Conservation (phyloP, 2,797 vertebrate genomes). For the Holocentrus rufus region DNA sequence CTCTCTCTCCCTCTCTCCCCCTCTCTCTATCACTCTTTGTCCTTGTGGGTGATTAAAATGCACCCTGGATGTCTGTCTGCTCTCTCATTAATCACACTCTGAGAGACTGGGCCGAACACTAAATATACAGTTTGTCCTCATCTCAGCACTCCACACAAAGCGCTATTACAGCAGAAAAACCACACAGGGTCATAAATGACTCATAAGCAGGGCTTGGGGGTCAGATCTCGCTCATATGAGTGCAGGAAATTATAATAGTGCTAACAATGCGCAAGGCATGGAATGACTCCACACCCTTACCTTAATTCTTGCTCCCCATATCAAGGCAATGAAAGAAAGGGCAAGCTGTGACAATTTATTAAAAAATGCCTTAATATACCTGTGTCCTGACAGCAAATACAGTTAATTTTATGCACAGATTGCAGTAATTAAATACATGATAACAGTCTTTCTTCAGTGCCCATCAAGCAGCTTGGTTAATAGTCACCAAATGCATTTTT, state of each 20-base stretch:
- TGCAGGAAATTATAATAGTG: constrained; percentile 23
- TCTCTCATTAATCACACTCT: constrained; percentile 73
- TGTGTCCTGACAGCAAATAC: too few relatives aligned
- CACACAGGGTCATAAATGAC: constrained; percentile 65
- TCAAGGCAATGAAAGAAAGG: not conserved
- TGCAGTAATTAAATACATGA: too few relatives aligned
- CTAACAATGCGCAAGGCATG: not conserved
- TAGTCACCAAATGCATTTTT: too few relatives aligned
- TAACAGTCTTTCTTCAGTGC: not conserved
- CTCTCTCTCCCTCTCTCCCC: constrained; percentile 44
- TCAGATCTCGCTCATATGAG: constrained; percentile 13
- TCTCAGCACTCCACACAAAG: constrained; percentile 68
- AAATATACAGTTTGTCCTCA: constrained; percentile 78
- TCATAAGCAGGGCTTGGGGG: constrained; percentile 34
- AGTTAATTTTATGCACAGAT: too few relatives aligned
- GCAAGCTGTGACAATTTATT: too few relatives aligned
- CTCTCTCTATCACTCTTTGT: constrained; percentile 35
- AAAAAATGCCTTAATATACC: too few relatives aligned
- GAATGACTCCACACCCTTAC: constrained; percentile 3
- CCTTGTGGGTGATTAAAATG: constrained; percentile 76
- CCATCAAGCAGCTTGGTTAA: not conserved
- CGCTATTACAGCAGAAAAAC: constrained; percentile 67
- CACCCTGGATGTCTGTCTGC: constrained; percentile 67
- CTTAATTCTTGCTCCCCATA: not conserved
- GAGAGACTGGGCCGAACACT: constrained; percentile 62